Conservation (phyloP, 2,888 invertebrate species). For the Spicauda simplicius region DNA sequence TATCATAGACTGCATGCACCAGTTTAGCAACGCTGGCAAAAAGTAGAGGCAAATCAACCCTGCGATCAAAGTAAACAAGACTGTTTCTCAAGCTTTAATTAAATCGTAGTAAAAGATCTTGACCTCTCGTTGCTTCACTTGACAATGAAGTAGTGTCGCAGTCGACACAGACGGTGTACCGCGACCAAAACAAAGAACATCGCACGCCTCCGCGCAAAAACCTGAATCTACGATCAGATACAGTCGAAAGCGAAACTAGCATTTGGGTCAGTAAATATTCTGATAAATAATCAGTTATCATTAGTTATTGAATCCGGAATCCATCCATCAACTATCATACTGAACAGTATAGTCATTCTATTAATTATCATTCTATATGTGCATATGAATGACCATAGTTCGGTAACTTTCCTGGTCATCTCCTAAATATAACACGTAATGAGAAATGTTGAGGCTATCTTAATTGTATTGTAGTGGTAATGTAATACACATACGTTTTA, state of each 20-base stretch:
- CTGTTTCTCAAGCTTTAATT: constrained; percentile 38
- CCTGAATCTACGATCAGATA: background rate
- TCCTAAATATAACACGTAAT: no score
- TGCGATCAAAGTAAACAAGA: constrained; percentile 13
- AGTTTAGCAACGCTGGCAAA: constrained; percentile 17
- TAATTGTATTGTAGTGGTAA: no score
- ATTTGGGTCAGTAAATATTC: background rate
- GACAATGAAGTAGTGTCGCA: constrained; percentile 42
- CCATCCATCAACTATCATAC: no score
- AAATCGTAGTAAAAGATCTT: constrained; percentile 31
- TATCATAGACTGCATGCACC: constrained; percentile 4
- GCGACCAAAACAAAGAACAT: constrained; percentile 6
- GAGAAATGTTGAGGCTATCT: no score
- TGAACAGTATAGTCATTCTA: no score
- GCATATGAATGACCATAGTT: no score
- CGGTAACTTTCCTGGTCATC: no score
- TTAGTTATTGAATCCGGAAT: no score
- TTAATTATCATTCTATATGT: no score
- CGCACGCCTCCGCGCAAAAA: background rate
- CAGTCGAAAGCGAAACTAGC: background rate
- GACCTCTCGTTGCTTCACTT: constrained; percentile 42
- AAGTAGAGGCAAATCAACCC: constrained; percentile 10
- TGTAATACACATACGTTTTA: no score
- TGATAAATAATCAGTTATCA: no score
- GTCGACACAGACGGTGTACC: constrained; percentile 4